phyloP scores from a whole-genome alignment of 2,113 vertebrate genomes.

The Engraulis encrasicolus region DNA sequence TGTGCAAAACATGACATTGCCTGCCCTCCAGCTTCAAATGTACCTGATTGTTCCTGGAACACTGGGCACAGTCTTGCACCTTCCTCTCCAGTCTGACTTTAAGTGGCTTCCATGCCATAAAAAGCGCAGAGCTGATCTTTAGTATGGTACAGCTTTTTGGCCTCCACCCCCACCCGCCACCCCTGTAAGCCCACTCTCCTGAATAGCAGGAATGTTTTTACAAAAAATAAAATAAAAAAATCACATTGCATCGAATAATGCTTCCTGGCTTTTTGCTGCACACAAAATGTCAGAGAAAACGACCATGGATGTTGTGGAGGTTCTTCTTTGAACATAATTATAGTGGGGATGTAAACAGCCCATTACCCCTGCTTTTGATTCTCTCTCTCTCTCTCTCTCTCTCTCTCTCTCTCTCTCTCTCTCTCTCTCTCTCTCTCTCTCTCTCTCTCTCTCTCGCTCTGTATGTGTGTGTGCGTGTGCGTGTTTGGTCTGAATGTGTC shows the following conservation, averaged over 20 bases:
- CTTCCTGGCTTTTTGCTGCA: background rate
- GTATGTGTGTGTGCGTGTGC: conserved; percentile 6
- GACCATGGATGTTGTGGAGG: background rate
- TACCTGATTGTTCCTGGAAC: background rate
- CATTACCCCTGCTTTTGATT: background rate
- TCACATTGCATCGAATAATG: background rate
- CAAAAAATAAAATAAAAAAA: no score
- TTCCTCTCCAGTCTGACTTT: background rate
- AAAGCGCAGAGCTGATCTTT: background rate
- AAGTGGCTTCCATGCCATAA: background rate
- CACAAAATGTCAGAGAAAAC: background rate
- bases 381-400: background rate
- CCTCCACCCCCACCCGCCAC: no score
- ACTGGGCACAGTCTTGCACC: background rate
- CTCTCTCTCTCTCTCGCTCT: background rate
- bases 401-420: background rate
- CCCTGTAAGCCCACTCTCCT: background rate
- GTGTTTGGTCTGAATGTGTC: conserved; percentile 37
- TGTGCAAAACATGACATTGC: background rate
- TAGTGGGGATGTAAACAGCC: background rate
- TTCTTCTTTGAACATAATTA: background rate
- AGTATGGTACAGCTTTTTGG: background rate
- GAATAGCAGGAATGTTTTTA: background rate
- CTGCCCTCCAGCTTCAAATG: background rate
- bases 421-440: background rate